phyloP scores from a whole-genome alignment of 1,140 invertebrate species.

The Battus philenor region DNA sequence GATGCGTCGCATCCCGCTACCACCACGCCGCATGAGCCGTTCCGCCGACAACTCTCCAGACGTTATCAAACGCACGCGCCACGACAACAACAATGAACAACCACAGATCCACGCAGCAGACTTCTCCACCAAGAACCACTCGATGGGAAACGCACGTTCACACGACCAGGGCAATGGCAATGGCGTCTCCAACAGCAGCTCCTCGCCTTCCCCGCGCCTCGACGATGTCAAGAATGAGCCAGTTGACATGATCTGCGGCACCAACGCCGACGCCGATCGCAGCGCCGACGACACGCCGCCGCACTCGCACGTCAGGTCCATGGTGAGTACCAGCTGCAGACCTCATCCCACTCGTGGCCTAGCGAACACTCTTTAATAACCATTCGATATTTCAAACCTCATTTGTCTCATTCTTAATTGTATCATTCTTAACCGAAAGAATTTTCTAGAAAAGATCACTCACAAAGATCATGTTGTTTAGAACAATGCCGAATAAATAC shows the following conservation, averaged over 20 bases:
- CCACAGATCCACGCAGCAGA: slow-evolving; percentile 79
- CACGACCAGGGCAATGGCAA: slow-evolving; percentile 64
- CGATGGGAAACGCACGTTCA: slow-evolving; percentile 66
- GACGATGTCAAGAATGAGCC: slow-evolving; percentile 88
- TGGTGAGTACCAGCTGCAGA: too few relatives aligned
- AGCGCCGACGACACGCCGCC: slow-evolving; percentile 83
- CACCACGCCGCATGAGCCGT: slow-evolving; percentile 79
- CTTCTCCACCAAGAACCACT: slow-evolving; percentile 81
- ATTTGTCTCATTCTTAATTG: too few relatives aligned
- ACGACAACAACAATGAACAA: slow-evolving; percentile 79
- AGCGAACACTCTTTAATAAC: too few relatives aligned
- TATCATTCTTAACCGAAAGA: too few relatives aligned
- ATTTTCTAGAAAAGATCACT: too few relatives aligned
- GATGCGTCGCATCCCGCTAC: slow-evolving; percentile 80
- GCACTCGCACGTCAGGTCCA: slow-evolving; percentile 80
- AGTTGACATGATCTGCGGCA: slow-evolving; percentile 83
- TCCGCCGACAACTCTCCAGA: slow-evolving; percentile 79
- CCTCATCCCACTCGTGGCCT: too few relatives aligned
- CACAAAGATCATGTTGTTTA: too few relatives aligned
- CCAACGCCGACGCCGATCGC: slow-evolving; percentile 82
- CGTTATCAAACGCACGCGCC: slow-evolving; percentile 74
- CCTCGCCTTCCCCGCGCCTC: slow-evolving; percentile 77
- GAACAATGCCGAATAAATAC: too few relatives aligned
- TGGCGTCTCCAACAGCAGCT: slow-evolving; percentile 76
- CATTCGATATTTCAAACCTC: too few relatives aligned